A percentile compares a stretch with the other conserved stretches of the same genome.
phyloP scores from a whole-genome alignment of 2,797 vertebrate species.

The Myoxocephalus aenaeus region DNA sequence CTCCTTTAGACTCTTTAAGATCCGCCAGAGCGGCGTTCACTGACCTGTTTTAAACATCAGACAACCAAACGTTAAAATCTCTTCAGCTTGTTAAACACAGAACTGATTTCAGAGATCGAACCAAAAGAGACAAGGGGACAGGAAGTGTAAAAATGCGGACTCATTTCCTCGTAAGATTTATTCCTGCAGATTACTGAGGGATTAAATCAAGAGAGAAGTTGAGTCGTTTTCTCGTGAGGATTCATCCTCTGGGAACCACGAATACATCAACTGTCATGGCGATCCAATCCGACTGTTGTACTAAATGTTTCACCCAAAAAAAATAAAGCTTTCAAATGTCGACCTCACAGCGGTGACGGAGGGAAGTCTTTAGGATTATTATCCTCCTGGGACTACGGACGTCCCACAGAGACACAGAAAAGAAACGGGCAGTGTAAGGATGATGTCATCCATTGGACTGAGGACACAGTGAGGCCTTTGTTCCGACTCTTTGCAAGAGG shows the following conservation, averaged over 20 bases:
- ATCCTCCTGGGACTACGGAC: neutral
- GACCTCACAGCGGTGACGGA: neutral
- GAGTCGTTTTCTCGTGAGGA: too few species aligned
- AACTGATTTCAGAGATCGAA: too few species aligned
- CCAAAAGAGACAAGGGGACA: too few species aligned
- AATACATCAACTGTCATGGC: neutral
- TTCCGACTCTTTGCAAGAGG: conserved; percentile 13
- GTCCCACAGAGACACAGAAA: neutral
- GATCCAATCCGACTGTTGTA: neutral
- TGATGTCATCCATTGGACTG: conserved; percentile 28
- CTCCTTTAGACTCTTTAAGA: too few species aligned
- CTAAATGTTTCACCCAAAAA: neutral
- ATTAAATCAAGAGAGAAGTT: too few species aligned
- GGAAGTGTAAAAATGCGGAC: too few species aligned
- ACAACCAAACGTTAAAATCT: too few species aligned
- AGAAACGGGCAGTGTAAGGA: neutral
- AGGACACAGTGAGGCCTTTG: conserved; percentile 40
- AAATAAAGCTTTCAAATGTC: neutral
- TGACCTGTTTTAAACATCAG: too few species aligned
- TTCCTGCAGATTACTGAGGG: too few species aligned
- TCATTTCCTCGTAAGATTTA: too few species aligned
- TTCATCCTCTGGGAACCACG: neutral
- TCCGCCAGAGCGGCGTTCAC: too few species aligned
- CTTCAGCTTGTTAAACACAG: too few species aligned
- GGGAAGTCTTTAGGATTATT: neutral